A percentile compares a stretch with the other conserved stretches of the same genome.
phyloP scores from a whole-genome alignment of 2,113 vertebrate genomes.

The Chlorocebus sabaeus region DNA sequence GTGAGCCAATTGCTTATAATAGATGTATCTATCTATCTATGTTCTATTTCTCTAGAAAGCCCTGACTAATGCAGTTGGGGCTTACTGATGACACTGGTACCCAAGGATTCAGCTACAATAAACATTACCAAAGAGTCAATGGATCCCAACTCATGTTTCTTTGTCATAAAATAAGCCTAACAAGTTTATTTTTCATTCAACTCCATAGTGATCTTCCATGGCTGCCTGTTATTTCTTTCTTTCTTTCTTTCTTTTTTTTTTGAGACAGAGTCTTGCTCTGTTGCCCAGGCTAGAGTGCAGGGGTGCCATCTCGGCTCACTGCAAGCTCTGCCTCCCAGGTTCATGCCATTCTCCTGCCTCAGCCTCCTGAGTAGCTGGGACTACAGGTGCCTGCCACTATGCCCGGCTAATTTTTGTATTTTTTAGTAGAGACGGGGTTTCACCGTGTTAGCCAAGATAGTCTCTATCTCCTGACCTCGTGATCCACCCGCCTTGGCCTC shows the following conservation, averaged over 20 bases:
- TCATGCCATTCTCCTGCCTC: too few species aligned
- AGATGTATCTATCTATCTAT: not conserved
- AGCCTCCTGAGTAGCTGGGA: too few species aligned
- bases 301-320: too few species aligned
- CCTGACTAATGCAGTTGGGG: not conserved
- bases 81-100: not conserved
- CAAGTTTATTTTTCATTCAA: not conserved
- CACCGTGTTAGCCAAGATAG: too few species aligned
- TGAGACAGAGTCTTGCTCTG: too few species aligned
- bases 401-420: too few species aligned
- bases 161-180: not conserved
- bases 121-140: not conserved
- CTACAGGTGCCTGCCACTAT: fast-evolving
- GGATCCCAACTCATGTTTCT: not conserved
- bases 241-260: too few species aligned
- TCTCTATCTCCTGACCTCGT: too few species aligned
- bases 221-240: not conserved
- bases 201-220: not conserved
- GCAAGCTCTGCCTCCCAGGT: too few species aligned
- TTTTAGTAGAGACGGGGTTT: too few species aligned
- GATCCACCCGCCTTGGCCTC: too few species aligned
- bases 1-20: not conserved
- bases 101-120: not conserved
- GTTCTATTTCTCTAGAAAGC: not conserved
- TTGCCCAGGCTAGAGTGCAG: too few species aligned